phyloP scores from a whole-genome alignment of 2,113 vertebrate species.

The Chloroceryle aenea region DNA sequence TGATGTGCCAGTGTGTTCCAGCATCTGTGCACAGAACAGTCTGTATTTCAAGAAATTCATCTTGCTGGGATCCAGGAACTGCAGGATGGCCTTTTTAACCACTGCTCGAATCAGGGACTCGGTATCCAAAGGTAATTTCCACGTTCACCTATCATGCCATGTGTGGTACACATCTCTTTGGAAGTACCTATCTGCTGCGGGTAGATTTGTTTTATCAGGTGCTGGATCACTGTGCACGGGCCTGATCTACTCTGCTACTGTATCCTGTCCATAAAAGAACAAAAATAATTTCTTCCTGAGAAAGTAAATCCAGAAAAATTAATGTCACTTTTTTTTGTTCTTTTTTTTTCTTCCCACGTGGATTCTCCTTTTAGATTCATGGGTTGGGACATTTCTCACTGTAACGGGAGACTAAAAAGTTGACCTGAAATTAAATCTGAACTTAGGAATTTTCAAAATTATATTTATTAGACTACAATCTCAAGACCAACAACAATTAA shows the following conservation, averaged over 20 bases:
- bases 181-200: neutral
- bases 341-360: neutral
- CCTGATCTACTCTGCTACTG: neutral
- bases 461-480: neutral
- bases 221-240: accelerated
- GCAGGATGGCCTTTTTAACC: constrained; percentile 9
- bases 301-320: neutral
- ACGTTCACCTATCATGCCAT: neutral
- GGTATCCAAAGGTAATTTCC: neutral
- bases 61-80: neutral
- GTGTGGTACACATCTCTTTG: neutral
- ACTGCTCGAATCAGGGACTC: neutral
- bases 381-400: neutral
- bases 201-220: neutral
- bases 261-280: neutral
- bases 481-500: neutral
- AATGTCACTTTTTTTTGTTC: neutral
- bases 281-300: neutral
- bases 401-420: neutral
- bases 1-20: neutral
- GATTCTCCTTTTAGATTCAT: neutral
- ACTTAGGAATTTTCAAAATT: neutral
- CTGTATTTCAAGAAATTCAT: neutral
- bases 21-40: constrained; percentile 29
- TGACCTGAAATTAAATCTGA: neutral